Evolutionary conservation across 1,140 invertebrate species (phyloP), one percentile per base, ranked within the genome.

Genomic region (Nasonia giraulti): DNA sequence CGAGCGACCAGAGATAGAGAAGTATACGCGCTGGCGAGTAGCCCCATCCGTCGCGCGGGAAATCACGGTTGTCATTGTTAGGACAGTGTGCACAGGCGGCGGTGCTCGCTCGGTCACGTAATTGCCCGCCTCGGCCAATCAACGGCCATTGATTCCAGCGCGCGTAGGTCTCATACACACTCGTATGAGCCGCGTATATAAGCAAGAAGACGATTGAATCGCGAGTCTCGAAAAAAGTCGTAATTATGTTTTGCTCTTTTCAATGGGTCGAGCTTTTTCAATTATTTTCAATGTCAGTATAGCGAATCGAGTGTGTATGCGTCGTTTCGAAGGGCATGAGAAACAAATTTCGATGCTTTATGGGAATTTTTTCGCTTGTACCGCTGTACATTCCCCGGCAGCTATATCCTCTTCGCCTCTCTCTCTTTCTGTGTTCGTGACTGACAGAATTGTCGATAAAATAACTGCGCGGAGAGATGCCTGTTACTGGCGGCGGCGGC

Each of bases 1-100:
- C 37, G 27, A 40, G 37, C 3, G 37, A 40, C 7, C 27, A 40
- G 40, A 44, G 12, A 55, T 55, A 55, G 8, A 55, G 8, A 55
- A 5, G 2, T 55, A 55, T 55, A 11, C 40, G 40, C 40, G 40
- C 27, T 0, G 40, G 7, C 6, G 40, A 40, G 40, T 40, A 40
- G 40, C 40, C 40, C 40, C 40, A 40, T 40, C 8, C 40, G 40
- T 40, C 68, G 77, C 68, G 77, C 73, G 78, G 85, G 84, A 88
- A 88, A 89, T 89, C 87, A 89, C 80, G 80, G 85, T 82, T 88
- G 82, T 88, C 86, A 86, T 88, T 88, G 69, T 82, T 55, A 55
- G 17, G 11, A 55, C 50, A 55, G 11, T 55, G 11, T 14, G 10
- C 27, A 27, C 27, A 27, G 1, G 12, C 66, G 85, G 68, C 80